Percentiles rank a stretch among this genome's conserved stretches.
Conservation (phyloP, 2,888 invertebrate species). For the Polydrusus pterygomalis region DNA sequence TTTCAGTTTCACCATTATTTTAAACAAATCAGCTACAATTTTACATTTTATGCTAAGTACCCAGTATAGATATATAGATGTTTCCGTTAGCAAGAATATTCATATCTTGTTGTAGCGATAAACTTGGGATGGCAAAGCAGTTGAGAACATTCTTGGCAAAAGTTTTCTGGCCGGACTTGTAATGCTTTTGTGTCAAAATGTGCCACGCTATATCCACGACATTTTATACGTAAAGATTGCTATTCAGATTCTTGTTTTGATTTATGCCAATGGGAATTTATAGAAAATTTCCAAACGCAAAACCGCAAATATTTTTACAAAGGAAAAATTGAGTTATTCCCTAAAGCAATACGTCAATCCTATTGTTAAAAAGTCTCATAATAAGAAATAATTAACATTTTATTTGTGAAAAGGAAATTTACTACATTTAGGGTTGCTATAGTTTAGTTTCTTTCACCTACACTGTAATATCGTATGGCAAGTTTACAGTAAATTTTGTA, state of each 20-base stretch:
- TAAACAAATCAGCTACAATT: no score
- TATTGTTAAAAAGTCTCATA: no score
- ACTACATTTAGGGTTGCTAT: no score
- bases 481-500: no score
- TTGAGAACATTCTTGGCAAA: slow-evolving; percentile 30
- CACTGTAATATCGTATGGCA: no score
- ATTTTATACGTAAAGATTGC: slow-evolving; percentile 19
- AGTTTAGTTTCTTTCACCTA: no score
- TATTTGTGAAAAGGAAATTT: no score
- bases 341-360: background rate
- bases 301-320: background rate
- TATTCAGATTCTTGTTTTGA: background rate
- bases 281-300: background rate
- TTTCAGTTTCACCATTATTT: no score
- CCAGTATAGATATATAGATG: no score
- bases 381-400: no score
- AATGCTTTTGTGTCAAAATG: slow-evolving; percentile 27
- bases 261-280: slow-evolving; percentile 5
- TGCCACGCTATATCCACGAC: slow-evolving; percentile 12
- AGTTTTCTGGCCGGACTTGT: slow-evolving; percentile 20
- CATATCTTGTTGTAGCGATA: slow-evolving; percentile 22
- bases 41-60: no score
- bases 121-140: slow-evolving; percentile 18
- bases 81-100: background rate
- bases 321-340: background rate